Evolutionary conservation across 2,797 vertebrate species (phyloP).

Genomic region (Argentina silus): DNA sequence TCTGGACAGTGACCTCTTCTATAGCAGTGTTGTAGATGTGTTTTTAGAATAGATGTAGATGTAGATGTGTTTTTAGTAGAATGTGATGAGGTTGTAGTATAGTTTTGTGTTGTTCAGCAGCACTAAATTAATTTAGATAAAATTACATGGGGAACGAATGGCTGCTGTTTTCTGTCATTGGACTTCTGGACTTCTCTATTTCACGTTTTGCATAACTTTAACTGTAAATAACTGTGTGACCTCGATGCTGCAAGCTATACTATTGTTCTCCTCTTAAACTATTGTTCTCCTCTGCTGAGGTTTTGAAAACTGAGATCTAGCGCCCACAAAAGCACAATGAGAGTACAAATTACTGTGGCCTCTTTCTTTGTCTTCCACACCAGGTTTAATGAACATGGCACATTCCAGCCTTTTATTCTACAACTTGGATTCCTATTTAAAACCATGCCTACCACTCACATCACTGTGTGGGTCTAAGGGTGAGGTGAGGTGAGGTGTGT

Average conservation of each 20-base stretch:
- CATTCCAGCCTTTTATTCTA: conserved; percentile 52
- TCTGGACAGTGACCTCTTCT: no score
- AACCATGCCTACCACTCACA: conserved; percentile 10
- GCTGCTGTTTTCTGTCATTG: neutral
- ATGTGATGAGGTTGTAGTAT: no score
- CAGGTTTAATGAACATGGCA: conserved; percentile 29
- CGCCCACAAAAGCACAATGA: conserved; percentile 24
- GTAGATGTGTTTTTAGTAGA: no score
- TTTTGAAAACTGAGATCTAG: conserved; percentile 24
- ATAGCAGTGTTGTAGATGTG: no score
- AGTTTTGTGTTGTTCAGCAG: no score
- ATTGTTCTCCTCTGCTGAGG: conserved; percentile 36
- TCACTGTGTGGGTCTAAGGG: neutral
- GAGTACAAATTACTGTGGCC: conserved; percentile 10
- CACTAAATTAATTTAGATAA: no score
- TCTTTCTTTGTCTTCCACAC: conserved; percentile 27
- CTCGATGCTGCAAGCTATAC: neutral
- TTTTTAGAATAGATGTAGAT: no score
- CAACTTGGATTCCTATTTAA: conserved; percentile 36
- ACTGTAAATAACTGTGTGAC: conserved; percentile 1
- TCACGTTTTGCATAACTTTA: conserved; percentile 13
- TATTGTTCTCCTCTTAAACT: conserved; percentile 26
- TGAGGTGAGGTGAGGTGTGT: no score
- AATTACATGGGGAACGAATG: no score
- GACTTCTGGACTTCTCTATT: neutral